Evolutionary conservation across 92 coral and sea anemone species (phyloP).

Genomic region (Galaxea fascicularis): DNA sequence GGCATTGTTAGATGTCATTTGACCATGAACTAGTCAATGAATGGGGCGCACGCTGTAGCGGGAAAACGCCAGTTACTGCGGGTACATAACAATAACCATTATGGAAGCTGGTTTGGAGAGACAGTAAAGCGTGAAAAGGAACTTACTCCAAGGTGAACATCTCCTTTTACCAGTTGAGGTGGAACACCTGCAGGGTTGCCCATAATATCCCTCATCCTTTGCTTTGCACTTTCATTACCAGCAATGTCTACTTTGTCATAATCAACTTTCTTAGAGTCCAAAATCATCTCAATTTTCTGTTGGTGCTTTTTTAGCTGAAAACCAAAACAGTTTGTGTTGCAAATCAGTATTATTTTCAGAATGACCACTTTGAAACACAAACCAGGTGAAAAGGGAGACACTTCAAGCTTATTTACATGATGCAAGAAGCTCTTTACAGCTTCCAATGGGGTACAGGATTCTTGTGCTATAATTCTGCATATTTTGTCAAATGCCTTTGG

Average conservation of each 20-base stretch:
- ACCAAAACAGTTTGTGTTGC: not conserved
- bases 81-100: not conserved
- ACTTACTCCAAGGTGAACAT: constrained; percentile 87
- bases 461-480: too few relatives aligned
- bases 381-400: too few relatives aligned
- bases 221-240: constrained; percentile 58
- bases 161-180: constrained; percentile 82
- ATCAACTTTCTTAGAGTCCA: constrained; percentile 69
- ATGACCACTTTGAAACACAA: too few relatives aligned
- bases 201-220: constrained; percentile 80
- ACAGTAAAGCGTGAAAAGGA: not conserved
- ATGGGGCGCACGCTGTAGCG: too few relatives aligned
- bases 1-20: too few relatives aligned
- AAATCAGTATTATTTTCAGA: too few relatives aligned
- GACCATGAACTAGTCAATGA: too few relatives aligned
- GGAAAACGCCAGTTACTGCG: too few relatives aligned
- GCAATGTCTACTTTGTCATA: constrained; percentile 77
- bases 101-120: not conserved
- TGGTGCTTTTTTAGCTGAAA: constrained; percentile 79
- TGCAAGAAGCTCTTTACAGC: too few relatives aligned
- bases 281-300: constrained; percentile 69
- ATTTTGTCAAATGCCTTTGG: too few relatives aligned
- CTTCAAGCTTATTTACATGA: too few relatives aligned
- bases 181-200: constrained; percentile 73
- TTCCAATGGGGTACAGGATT: too few relatives aligned